Evolutionary conservation across 2,888 invertebrate species (phyloP), one percentile per base, ranked within the genome.

Genomic region (Cerceris ruficornis): DNA sequence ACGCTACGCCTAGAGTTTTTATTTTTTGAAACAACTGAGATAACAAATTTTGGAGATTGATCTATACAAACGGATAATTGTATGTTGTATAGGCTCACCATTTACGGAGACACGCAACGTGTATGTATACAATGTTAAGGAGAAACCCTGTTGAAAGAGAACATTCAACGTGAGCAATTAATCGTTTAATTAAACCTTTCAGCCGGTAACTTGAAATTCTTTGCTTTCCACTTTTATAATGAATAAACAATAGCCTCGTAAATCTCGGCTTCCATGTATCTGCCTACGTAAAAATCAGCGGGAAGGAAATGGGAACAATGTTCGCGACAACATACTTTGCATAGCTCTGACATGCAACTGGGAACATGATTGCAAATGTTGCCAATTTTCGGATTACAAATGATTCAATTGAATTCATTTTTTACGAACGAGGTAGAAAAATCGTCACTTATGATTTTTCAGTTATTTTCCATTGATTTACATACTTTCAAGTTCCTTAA

Each of bases 191-290:
- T 50, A 50, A n/a, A 11, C 50, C 50, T n/a, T 11, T 50, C 50
- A 50, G n/a, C 46, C 28, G 0, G 65, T 69, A 65, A 58, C 69
- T 43, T 4, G 62, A 66, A 69, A 69, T 66, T 62, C 54, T 66
- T 58, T 61, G 66, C 49, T 73, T 68, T 64, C 54, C 65, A 61
- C 57, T 59, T 69, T 61, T 62, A 73, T 69, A 73, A 72, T 72
- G 57, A 72, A 49, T 8, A 66, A 78, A 79, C 79, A 78, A 79
- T 78, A 65, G 79, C 58, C 79, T 46, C 79, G 65, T 79, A 79
- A 79, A 79, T 78, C 79, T 61, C 15, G 43, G 14, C 9, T 43
- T 58, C 58, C 78, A 60, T 49, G 64, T 64, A 52, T 62, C 66
- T 69, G 69, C 69, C 78, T 14, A 78, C 79, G 69, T 73, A 69